These are phyloP conservation scores for Ctenosaura bakeri DNA, from an alignment of 2,797 vertebrate genomes.

Conservation along the genomic window DNA sequence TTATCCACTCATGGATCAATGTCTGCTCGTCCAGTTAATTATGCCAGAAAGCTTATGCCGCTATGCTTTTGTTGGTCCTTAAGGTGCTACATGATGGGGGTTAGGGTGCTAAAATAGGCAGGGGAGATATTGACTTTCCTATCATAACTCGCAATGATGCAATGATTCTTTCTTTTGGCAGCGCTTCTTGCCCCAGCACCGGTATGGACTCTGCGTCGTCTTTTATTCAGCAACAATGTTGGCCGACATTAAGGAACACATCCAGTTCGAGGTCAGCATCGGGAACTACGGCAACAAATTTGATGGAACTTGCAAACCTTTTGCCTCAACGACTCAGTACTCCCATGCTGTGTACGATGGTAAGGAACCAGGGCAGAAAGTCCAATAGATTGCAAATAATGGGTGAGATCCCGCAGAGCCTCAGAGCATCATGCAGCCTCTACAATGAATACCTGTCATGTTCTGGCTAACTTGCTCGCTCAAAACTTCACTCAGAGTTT, in stretches of 20 bases:
- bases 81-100: neutral
- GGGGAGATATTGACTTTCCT: neutral
- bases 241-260: conserved; percentile 62
- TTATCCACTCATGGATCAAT: no score
- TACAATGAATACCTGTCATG: no score
- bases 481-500: no score
- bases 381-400: neutral
- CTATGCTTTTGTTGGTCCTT: neutral
- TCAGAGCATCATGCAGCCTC: no score
- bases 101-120: neutral
- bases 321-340: conserved; percentile 71
- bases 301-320: conserved; percentile 74
- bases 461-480: no score
- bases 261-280: conserved; percentile 80
- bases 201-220: conserved; percentile 75
- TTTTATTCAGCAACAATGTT: conserved; percentile 81
- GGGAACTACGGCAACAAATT: conserved; percentile 75
- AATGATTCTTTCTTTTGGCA: neutral
- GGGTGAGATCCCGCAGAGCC: no score
- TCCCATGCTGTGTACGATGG: conserved; percentile 71
- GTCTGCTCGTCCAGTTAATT: neutral
- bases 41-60: neutral
- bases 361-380: conserved; percentile 23
- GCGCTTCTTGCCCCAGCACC: conserved; percentile 60
- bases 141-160: accelerated